phyloP scores from a whole-genome alignment of 2,888 invertebrate genomes.

The Xylocampa areola region DNA sequence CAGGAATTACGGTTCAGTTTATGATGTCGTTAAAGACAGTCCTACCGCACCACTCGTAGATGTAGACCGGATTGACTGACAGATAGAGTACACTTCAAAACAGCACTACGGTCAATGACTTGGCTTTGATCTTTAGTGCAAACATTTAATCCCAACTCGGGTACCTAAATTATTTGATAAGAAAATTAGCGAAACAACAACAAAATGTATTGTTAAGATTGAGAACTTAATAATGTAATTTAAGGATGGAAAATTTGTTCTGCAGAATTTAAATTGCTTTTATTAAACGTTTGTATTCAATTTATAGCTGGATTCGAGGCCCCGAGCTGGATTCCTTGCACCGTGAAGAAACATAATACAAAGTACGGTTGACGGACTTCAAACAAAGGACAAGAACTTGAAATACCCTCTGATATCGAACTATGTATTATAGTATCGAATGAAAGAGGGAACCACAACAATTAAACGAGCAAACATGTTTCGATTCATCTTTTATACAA shows the following conservation, averaged over 20 bases:
- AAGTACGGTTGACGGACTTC: conserved; percentile 13
- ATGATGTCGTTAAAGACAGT: conserved; percentile 49
- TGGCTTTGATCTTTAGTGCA: conserved; percentile 36
- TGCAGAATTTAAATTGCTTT: conserved; percentile 58
- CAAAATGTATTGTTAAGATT: conserved; percentile 28
- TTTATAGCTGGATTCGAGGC: conserved; percentile 63
- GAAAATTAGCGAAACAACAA: conserved; percentile 40
- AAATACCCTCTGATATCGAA: conserved; percentile 3
- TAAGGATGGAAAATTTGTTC: conserved; percentile 44
- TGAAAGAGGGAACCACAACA: no score
- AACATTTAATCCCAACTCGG: conserved; percentile 41
- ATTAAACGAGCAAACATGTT: no score
- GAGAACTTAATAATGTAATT: conserved; percentile 44
- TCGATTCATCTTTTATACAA: no score
- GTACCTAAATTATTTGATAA: conserved; percentile 42
- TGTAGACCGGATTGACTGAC: conserved; percentile 33
- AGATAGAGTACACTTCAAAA: conserved; percentile 46
- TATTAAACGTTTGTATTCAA: conserved; percentile 68
- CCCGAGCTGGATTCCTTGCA: conserved; percentile 51
- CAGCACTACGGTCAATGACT: conserved; percentile 46
- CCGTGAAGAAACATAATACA: conserved; percentile 13
- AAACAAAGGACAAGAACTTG: conserved; percentile 14
- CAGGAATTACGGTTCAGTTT: conserved; percentile 37
- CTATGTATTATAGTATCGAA: conserved; percentile 2
- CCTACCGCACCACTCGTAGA: conserved; percentile 11